Evolutionary conservation across 2,888 invertebrate species (phyloP).

Genomic region (Lepas anatifera): DNA sequence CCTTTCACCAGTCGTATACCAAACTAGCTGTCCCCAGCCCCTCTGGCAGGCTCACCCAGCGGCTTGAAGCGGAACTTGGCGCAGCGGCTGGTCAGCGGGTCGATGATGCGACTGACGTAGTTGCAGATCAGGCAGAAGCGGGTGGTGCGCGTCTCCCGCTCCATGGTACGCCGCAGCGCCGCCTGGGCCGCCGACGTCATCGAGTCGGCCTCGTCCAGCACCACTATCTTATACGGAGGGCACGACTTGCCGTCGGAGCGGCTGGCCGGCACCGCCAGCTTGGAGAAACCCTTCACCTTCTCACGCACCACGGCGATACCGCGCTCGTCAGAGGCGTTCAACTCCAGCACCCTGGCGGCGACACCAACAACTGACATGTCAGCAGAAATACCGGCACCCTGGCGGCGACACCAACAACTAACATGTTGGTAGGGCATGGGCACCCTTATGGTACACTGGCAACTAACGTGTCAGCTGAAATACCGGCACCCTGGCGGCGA

Average conservation of each 20-base stretch:
- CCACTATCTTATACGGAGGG: slow-evolving; percentile 50
- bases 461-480: too few relatives aligned
- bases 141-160: slow-evolving; percentile 84
- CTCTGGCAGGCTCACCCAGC: slow-evolving; percentile 49
- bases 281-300: slow-evolving; percentile 92
- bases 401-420: too few relatives aligned
- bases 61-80: slow-evolving; percentile 97
- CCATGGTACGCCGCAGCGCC: slow-evolving; percentile 93
- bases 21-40: too few relatives aligned
- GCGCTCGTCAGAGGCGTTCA: slow-evolving; percentile 97
- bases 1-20: too few relatives aligned
- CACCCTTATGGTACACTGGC: too few relatives aligned
- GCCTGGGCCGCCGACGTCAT: slow-evolving; percentile 97
- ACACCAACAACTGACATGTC: too few relatives aligned
- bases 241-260: background rate
- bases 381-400: too few relatives aligned
- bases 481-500: slow-evolving; percentile 60
- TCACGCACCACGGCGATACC: slow-evolving; percentile 95
- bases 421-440: too few relatives aligned
- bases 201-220: slow-evolving; percentile 97
- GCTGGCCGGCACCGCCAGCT: slow-evolving; percentile 50
- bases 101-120: slow-evolving; percentile 94
- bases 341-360: slow-evolving; percentile 61
- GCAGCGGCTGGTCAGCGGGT: slow-evolving; percentile 93
- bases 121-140: slow-evolving; percentile 97